Conservation (phyloP, 2,797 vertebrate species). For the Muraenolepis orangiensis region DNA sequence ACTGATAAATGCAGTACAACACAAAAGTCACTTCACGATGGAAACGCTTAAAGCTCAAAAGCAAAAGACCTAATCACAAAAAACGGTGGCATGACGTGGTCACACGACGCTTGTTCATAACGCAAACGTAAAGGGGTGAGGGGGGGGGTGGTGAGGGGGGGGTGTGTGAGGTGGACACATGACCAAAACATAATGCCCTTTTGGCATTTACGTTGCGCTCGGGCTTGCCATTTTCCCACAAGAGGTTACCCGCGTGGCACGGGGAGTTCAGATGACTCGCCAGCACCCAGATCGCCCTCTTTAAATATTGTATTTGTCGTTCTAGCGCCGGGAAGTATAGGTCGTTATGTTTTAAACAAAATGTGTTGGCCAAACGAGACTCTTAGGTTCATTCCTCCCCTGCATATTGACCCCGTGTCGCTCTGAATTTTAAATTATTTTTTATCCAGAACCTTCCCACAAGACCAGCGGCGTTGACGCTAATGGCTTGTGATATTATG, state of each 20-base stretch:
- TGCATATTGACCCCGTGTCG: not conserved
- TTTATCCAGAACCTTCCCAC: not conserved
- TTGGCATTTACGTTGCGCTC: not conserved
- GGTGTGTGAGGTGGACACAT: not conserved
- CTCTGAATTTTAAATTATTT: not conserved
- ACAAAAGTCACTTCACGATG: too few species aligned
- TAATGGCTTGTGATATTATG: conserved; percentile 6
- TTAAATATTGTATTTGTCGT: not conserved
- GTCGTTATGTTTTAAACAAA: not conserved
- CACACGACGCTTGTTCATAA: too few species aligned
- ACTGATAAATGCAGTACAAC: too few species aligned
- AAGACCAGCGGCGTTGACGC: conserved; percentile 5
- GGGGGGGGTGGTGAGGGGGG: too few species aligned
- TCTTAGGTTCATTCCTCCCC: not conserved
- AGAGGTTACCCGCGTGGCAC: not conserved
- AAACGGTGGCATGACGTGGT: too few species aligned
- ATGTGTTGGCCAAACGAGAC: not conserved
- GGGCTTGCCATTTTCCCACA: not conserved
- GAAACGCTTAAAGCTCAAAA: too few species aligned
- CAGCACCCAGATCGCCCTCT: not conserved
- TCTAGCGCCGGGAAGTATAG: not conserved
- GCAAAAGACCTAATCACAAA: too few species aligned
- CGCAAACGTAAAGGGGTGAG: too few species aligned
- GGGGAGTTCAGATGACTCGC: not conserved
- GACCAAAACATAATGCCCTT: not conserved